These are phyloP conservation scores for Buteo buteo DNA, from an alignment of 2,113 vertebrate genomes.

Conservation along the genomic window DNA sequence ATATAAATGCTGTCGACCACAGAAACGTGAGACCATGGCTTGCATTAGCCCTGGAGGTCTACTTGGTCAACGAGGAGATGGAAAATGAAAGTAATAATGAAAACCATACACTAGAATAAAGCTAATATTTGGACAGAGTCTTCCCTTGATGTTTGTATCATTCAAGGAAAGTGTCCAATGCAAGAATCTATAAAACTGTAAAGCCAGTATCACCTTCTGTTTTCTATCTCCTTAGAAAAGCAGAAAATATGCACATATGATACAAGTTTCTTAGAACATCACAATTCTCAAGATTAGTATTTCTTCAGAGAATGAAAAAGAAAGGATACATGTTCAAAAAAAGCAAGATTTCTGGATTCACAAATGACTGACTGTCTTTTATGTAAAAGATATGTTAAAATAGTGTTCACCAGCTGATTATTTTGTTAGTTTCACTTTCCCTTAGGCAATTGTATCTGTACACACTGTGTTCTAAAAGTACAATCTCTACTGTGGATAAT, in stretches of 20 bases:
- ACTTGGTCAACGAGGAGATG: background rate
- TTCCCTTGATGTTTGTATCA: background rate
- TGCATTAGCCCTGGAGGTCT: background rate
- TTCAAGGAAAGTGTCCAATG: background rate
- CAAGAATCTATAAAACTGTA: constrained; percentile 20
- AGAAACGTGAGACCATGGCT: background rate
- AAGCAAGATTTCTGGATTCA: constrained; percentile 72
- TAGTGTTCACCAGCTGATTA: constrained; percentile 69
- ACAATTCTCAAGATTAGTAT: background rate
- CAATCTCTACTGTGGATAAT: constrained; percentile 75
- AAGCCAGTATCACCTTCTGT: background rate
- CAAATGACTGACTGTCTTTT: constrained; percentile 68
- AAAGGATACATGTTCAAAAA: constrained; percentile 54
- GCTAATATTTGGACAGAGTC: background rate
- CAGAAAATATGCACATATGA: constrained; percentile 31
- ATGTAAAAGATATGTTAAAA: constrained; percentile 70
- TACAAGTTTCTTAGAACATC: background rate
- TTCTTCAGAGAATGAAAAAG: constrained; percentile 62
- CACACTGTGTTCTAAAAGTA: constrained; percentile 74
- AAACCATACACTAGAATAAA: constrained; percentile 12
- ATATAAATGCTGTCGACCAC: background rate
- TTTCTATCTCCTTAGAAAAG: constrained; percentile 21
- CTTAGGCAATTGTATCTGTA: constrained; percentile 73
- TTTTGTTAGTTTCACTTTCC: constrained; percentile 81
- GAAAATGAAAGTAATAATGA: constrained; percentile 6